Base-by-base conservation (phyloP, 2,888 invertebrate genomes). In the Petrophora chlorosata region DNA sequence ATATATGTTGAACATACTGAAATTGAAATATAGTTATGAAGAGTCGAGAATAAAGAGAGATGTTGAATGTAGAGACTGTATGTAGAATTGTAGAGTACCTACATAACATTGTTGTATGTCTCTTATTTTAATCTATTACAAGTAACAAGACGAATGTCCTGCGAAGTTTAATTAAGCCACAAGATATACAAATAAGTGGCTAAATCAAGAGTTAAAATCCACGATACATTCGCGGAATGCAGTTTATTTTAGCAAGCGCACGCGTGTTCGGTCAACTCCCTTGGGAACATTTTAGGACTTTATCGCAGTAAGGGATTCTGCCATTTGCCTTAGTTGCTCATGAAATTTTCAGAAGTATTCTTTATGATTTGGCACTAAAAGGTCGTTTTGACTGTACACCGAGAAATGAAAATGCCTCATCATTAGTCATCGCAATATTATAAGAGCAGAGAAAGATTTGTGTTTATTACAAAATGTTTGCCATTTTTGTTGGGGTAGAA, bases 241-340 rank as follows among this genome's bases (percentile, higher is more conserved):
- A 67, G 80, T 82, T 82, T 86, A 85, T 85, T 84, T 85, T 77
- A 61, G 73, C 62, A 56, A 57, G 60, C 67, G 63, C 70, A 61
- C 65, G 67, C 34, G 14, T 29, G 16, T 26, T n/a, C 23, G 17
- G 26, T 29, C 36, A 23, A 30, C 32, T 39, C 17, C 23, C 25
- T 25, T 14, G 7, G 3, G 9, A 3, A 26, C 38, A 5, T 7
- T 13, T 19, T 25, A 33, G 19, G 7, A 39, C 26, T 12, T 22
- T 19, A 14, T 19, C 28, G 28, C 10, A 28, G 29, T 22, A 28
- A 3, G 12, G 23, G 2, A n/a, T 23, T 16, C 8, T 3, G 3
- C 10, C 2, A 22, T 10, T 22, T 17, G 3, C n/a, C 12, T 15
- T 17, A 16, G 23, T 5, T n/a, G n/a, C 14, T 23, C 3, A 22